A percentile compares a stretch with the other conserved stretches of the same genome.
Conservation (phyloP, 37 sponge, comb jelly and placozoan species). For the Amphimedon queenslandica region DNA sequence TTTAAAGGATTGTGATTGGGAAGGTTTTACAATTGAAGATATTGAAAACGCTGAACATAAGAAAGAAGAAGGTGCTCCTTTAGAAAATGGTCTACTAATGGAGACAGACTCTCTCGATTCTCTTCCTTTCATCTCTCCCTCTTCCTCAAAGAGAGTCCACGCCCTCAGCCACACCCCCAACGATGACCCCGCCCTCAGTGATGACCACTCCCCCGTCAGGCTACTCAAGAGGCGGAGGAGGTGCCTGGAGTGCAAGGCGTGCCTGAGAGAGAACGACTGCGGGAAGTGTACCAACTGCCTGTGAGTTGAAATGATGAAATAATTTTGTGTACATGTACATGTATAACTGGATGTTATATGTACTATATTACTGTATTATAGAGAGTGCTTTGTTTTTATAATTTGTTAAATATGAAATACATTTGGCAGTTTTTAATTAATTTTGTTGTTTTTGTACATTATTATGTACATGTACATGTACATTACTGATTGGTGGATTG, state of each 20-base stretch:
- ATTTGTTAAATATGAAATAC: too few species aligned
- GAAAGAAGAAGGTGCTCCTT: background rate
- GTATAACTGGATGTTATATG: background rate
- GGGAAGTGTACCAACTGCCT: conserved; percentile 53
- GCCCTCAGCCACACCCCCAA: background rate
- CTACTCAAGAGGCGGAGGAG: conserved; percentile 59
- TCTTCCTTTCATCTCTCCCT: background rate
- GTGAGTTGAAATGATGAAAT: conserved; percentile 5
- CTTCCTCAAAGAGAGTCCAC: background rate
- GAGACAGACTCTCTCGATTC: background rate
- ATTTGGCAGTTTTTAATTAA: too few species aligned
- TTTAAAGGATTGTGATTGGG: too few species aligned
- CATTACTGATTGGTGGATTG: too few species aligned
- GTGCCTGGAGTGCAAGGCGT: conserved; percentile 64
- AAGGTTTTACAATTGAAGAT: background rate
- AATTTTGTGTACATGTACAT: background rate
- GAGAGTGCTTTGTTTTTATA: too few species aligned
- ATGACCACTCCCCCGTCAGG: background rate
- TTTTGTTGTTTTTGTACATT: too few species aligned
- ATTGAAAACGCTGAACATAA: background rate
- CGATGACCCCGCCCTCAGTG: background rate
- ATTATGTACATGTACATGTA: too few species aligned
- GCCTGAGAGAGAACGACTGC: conserved; percentile 65
- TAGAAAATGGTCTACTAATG: background rate
- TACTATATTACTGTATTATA: too few species aligned